Evolutionary conservation across 2,888 invertebrate species (phyloP).

Genomic region (Vanessa cardui): DNA sequence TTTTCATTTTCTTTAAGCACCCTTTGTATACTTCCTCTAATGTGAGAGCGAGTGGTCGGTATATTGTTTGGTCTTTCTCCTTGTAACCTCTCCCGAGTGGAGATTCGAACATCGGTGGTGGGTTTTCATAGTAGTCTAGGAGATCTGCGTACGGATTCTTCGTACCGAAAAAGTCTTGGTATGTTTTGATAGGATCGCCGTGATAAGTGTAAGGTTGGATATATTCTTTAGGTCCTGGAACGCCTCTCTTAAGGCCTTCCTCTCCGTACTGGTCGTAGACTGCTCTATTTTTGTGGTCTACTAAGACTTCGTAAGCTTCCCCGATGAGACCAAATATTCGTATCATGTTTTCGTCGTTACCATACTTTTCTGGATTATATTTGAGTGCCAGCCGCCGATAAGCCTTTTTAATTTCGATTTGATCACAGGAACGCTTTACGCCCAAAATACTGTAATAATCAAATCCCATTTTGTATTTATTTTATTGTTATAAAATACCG

Average conservation of each 20-base stretch:
- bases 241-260: slow-evolving; percentile 91
- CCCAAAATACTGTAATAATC: slow-evolving; percentile 91
- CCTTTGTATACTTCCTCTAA: slow-evolving; percentile 86
- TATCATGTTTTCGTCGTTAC: slow-evolving; percentile 71
- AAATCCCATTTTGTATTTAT: slow-evolving; percentile 80
- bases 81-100: slow-evolving; percentile 84
- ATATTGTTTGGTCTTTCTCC: slow-evolving; percentile 81
- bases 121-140: slow-evolving; percentile 85
- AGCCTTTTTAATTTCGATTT: slow-evolving; percentile 88
- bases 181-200: slow-evolving; percentile 89
- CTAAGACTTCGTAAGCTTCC: slow-evolving; percentile 91
- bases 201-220: slow-evolving; percentile 91
- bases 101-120: slow-evolving; percentile 84
- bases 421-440: slow-evolving; percentile 84
- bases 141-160: slow-evolving; percentile 91
- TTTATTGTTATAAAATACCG: not conserved
- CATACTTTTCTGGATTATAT: slow-evolving; percentile 83
- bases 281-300: slow-evolving; percentile 85
- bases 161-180: slow-evolving; percentile 91
- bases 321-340: slow-evolving; percentile 85
- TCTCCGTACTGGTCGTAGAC: slow-evolving; percentile 96
- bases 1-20: slow-evolving; percentile 92
- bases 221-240: slow-evolving; percentile 86
- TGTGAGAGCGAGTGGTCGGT: slow-evolving; percentile 75
- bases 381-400: slow-evolving; percentile 82